A percentile compares a stretch with the other conserved stretches of the same genome.
Evolutionary conservation across 2,888 invertebrate species (phyloP).

Genomic region (Gibbula magus): DNA sequence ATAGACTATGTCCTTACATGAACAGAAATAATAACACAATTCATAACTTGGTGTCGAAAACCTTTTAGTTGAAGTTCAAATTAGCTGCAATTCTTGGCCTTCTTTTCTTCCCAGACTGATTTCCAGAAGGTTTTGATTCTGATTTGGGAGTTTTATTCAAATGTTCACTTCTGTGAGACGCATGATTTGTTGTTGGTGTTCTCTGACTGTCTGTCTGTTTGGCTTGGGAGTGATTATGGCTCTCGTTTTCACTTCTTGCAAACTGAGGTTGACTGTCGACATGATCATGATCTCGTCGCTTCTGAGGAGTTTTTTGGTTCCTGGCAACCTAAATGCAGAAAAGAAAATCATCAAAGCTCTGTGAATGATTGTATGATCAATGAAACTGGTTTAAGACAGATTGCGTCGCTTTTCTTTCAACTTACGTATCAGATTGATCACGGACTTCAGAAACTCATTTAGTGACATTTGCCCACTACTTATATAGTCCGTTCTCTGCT

Average conservation of each 20-base stretch:
- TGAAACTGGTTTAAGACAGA: no score
- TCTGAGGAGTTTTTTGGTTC: slow-evolving; percentile 45
- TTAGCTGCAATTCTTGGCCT: slow-evolving; percentile 52
- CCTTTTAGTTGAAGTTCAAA: slow-evolving; percentile 31
- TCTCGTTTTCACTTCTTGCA: slow-evolving; percentile 4
- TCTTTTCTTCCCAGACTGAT: slow-evolving; percentile 31
- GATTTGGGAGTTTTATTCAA: slow-evolving; percentile 9
- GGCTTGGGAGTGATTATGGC: neutral
- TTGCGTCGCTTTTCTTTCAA: no score
- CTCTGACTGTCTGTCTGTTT: neutral
- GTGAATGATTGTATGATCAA: no score
- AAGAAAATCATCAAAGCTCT: no score
- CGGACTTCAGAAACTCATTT: no score
- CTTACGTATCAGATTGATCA: no score
- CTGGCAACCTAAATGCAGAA: slow-evolving; percentile 39
- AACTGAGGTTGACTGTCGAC: neutral
- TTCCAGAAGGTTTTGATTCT: neutral
- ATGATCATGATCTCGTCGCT: slow-evolving; percentile 36
- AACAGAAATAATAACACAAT: neutral
- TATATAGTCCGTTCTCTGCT: no score
- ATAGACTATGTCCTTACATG: no score
- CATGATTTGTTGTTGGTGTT: neutral
- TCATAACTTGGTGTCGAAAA: neutral
- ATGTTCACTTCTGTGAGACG: neutral
- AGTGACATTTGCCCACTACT: no score